Evolutionary conservation across 1,140 invertebrate genomes (phyloP), one percentile per base, ranked within the genome.

Genomic region (Schlechtendalia chinensis): DNA sequence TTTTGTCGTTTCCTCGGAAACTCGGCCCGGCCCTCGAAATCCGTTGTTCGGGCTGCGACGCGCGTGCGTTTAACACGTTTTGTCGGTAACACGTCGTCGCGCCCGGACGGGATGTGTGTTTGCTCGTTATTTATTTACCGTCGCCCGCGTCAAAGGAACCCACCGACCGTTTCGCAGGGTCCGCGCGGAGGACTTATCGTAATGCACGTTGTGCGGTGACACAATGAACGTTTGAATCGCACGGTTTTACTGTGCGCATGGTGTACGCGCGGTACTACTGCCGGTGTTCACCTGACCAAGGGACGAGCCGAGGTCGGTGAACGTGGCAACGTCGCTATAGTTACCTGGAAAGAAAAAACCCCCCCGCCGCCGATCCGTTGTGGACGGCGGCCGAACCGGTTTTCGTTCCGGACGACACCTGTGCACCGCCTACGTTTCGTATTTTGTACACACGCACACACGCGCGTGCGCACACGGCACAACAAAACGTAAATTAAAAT

Each of bases 381-480:
- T 77, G 54, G 74, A 24, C 54, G 54, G 0, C 24, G 59, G 54
- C 6, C 24, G 59, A 77, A 77, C 74, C 74, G 74, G 74, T 77
- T 77, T 77, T 77, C 56, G 29, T 77, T 77, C 74, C 54, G 74
- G 74, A 77, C 74, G 74, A 77, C 74, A 77, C 74, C 74, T 77
- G 74, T 77, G 19, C 32, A 22, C 74, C 56, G 74, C 74, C 53
- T 77, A 77, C 54, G 59, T 77, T 58, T 77, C 14, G 74, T 77
- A 77, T 77, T 77, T 77, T 77, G 59, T 45, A 75, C 74, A 77
- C 71, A 72, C 47, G 11, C 63, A 12, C 19, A 16, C 19, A 19
- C 29, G 5, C 61, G 8, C 22, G 24, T 24, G 27, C 65, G 14
- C 8, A 24, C 22, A 24, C 17, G 19, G 17, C 24, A 74, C 54